A percentile compares a stretch with the other conserved stretches of the same genome.
Conservation (phyloP, 2,113 vertebrate genomes). For the Erinaceus europaeus region DNA sequence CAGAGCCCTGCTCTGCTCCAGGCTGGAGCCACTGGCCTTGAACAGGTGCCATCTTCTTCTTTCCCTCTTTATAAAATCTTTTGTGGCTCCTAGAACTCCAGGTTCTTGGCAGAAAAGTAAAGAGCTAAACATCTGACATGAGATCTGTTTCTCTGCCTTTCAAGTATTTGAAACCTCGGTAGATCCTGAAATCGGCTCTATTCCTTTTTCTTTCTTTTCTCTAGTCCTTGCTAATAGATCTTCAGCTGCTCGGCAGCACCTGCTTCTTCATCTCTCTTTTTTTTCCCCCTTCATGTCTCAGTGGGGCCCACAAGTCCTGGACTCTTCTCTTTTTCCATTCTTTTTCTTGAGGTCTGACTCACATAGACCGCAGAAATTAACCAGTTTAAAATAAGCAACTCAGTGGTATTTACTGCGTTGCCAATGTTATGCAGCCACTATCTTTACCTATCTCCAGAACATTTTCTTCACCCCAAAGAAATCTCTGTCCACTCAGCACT, state of each 20-base stretch:
- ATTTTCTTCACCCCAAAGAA: neutral
- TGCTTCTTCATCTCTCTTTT: neutral
- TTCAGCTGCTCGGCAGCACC: neutral
- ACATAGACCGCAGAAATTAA: neutral
- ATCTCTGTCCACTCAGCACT: neutral
- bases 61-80: neutral
- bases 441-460: neutral
- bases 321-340: neutral
- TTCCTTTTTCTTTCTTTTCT: too few relatives aligned
- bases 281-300: neutral
- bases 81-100: neutral
- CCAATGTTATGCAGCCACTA: too few relatives aligned
- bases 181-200: rapidly evolving
- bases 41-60: too few relatives aligned
- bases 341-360: neutral
- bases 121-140: neutral
- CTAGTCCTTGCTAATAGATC: neutral
- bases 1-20: neutral
- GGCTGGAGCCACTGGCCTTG: neutral
- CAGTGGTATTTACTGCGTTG: neutral
- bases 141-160: neutral
- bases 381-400: too few relatives aligned
- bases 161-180: neutral
- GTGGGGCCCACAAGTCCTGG: neutral
- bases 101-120: neutral